Conservation (phyloP, 2,797 vertebrate genomes). For the Lepilemur septentrionalis region DNA sequence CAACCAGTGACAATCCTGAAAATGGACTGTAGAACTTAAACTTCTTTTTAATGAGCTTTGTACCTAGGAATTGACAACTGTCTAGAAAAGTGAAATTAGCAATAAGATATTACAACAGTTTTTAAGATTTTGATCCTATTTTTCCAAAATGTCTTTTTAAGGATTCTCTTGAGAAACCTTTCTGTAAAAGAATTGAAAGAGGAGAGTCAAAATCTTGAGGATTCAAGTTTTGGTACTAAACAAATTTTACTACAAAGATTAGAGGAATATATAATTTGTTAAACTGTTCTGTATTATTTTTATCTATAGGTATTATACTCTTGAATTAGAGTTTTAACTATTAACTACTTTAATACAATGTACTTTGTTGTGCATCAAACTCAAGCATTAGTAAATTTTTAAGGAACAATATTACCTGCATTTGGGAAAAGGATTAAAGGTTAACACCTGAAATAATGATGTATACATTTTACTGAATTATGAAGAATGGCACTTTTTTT, state of each 20-base stretch:
- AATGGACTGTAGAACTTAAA: neutral
- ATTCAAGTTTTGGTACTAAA: slow-evolving; percentile 32
- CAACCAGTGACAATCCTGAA: neutral
- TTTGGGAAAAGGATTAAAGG: slow-evolving; percentile 15
- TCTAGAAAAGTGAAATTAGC: neutral
- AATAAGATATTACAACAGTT: neutral
- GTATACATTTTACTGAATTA: neutral
- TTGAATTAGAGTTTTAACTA: slow-evolving; percentile 23
- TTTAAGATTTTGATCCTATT: neutral
- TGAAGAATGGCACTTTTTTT: neutral
- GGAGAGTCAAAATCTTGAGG: neutral
- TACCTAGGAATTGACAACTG: neutral
- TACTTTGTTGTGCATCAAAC: neutral
- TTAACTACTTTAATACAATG: neutral
- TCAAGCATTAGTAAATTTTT: slow-evolving; percentile 16
- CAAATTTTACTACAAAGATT: neutral
- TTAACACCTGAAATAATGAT: neutral
- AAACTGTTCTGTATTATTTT: neutral
- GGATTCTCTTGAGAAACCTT: neutral
- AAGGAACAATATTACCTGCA: neutral
- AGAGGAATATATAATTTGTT: neutral
- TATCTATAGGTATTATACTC: neutral
- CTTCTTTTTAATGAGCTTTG: neutral
- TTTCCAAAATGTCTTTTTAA: neutral
- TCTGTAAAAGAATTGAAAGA: slow-evolving; percentile 24